Evolutionary conservation across 2,113 vertebrate genomes (phyloP), one percentile per base, ranked within the genome.

Genomic region (Syngnathus typhle): DNA sequence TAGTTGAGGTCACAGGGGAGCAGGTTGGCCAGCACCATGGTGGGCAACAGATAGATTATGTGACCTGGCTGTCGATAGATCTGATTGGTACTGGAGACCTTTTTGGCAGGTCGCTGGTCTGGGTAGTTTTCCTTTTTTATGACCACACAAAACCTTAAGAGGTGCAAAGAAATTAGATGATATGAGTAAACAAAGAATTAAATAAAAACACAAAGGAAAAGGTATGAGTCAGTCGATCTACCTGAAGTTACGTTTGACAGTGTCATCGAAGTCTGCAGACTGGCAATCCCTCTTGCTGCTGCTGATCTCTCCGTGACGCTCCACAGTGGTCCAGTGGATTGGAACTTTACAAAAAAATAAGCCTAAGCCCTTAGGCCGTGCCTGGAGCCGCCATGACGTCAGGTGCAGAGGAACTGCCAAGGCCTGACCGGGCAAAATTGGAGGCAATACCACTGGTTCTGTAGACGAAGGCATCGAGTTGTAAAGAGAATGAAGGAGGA

Each of bases 41-140:
- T 98, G 32, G 96, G 97, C 83, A 99, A 77, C 36, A 99, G 92
- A 61, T 94, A 98, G 74, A 99, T 88, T 15, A 93, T 95, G 69
- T 99, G 97, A 6, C 97, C 97, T 0, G 97, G 96, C 84, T 98
- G 96, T 1, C 95, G 91, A 84, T 96, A 99, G 84, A 99, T 98
- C 85, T 96, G 93, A 75, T 97, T 94, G 9, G 95, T 90, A 69
- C 94, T 93, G 19, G 94, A 92, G 70, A 94, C 92, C 36, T 90
- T 92, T 85, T 87, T 95, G 68, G 95, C 96, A 21, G 96, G 96
- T 89, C 94, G 91, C 79, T 98, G 96, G 46, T 98, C 94, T 0
- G 97, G 96, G 32, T 98, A 99, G 75, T 94, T 95, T 64, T 98
- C 96, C 72, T 98, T 99, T 84, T 96, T 98, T 69, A 98, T 95